A percentile compares a stretch with the other conserved stretches of the same genome.
These are phyloP conservation scores for Pycnonotus jocosus DNA, from an alignment of 2,113 vertebrate genomes.

Conservation along the genomic window DNA sequence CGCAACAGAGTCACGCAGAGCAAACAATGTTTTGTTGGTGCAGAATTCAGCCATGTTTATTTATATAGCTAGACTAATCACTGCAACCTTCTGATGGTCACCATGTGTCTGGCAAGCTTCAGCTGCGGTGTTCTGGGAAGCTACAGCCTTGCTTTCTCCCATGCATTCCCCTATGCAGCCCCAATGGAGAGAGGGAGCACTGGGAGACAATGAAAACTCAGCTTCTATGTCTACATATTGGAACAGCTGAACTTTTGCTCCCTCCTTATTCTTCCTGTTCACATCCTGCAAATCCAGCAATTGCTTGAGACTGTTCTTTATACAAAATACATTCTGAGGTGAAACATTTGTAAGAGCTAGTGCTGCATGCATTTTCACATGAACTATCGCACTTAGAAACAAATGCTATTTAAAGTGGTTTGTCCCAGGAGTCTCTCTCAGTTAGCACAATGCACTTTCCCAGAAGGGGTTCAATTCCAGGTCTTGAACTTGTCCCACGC, in stretches of 20 bases:
- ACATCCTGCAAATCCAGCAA: slow-evolving; percentile 10
- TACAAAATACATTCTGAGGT: neutral
- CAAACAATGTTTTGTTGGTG: neutral
- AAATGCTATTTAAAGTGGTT: slow-evolving; percentile 58
- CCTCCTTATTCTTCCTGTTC: neutral
- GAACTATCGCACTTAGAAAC: slow-evolving; percentile 56
- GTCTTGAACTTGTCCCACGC: slow-evolving; percentile 55
- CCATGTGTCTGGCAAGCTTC: slow-evolving; percentile 48
- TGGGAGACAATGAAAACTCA: neutral
- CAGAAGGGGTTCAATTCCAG: slow-evolving; percentile 51
- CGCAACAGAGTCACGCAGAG: neutral
- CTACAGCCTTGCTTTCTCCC: slow-evolving; percentile 29
- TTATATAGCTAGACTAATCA: slow-evolving; percentile 44
- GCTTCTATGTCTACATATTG: neutral
- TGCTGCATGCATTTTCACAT: slow-evolving; percentile 50
- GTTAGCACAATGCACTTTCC: slow-evolving; percentile 52
- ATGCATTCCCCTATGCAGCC: neutral
- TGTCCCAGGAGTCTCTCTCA: slow-evolving; percentile 52
- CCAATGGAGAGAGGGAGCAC: neutral
- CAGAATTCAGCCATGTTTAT: slow-evolving; percentile 45
- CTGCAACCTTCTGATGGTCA: slow-evolving; percentile 49
- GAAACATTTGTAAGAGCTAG: neutral
- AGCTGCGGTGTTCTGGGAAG: slow-evolving; percentile 43
- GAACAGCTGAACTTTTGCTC: slow-evolving; percentile 17
- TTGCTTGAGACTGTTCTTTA: neutral